phyloP scores from a whole-genome alignment of 2,113 vertebrate species.

The Balaeniceps rex region DNA sequence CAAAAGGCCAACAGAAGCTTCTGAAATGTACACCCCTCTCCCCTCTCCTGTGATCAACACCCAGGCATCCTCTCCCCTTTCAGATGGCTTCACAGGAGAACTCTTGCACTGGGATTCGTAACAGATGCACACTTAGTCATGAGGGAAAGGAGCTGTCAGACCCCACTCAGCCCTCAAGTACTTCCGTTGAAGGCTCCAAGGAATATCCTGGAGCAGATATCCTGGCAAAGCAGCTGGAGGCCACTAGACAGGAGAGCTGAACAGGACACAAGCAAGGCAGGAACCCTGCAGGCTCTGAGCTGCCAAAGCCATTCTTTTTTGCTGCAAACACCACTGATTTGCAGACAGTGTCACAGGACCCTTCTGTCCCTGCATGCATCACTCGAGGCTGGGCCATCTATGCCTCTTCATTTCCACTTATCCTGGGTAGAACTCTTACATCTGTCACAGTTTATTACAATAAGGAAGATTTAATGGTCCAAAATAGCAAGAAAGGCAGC shows the following conservation, averaged over 20 bases:
- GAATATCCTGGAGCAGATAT: neutral
- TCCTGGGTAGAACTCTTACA: neutral
- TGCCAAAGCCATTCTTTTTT: neutral
- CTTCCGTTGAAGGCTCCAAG: neutral
- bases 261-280: neutral
- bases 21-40: accelerated
- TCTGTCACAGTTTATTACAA: neutral
- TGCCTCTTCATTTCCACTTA: neutral
- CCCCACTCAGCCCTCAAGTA: neutral
- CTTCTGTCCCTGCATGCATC: neutral
- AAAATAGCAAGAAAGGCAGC: neutral
- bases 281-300: neutral
- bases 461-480: neutral
- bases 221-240: neutral
- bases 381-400: neutral
- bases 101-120: neutral
- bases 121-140: too few relatives aligned
- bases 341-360: neutral
- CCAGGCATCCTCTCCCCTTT: too few relatives aligned
- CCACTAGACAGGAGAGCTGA: neutral
- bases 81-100: neutral
- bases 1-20: neutral
- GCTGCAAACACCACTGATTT: neutral
- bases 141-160: neutral
- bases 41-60: neutral